Percentiles rank a stretch among this genome's conserved stretches.
These are phyloP conservation scores for Callocephalon fimbriatum DNA, from an alignment of 2,113 vertebrate genomes.

Conservation along the genomic window DNA sequence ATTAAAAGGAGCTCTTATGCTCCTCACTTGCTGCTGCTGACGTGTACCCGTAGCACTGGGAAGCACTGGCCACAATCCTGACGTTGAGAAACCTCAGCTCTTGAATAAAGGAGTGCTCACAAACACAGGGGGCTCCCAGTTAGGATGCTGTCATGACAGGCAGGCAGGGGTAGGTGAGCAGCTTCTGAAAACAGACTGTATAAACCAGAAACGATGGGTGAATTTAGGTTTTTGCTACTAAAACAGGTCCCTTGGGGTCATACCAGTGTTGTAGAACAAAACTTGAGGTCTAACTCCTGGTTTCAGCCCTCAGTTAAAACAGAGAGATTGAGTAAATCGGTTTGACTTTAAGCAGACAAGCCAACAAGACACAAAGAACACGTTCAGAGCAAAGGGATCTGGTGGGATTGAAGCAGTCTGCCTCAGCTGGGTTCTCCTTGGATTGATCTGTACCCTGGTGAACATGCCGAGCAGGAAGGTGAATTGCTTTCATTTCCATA, in stretches of 20 bases:
- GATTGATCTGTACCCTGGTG: not conserved
- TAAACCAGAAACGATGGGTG: not conserved
- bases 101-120: not conserved
- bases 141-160: fast-evolving
- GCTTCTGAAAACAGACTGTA: not conserved
- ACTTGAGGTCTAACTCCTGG: not conserved
- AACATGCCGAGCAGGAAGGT: not conserved
- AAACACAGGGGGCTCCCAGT: not conserved
- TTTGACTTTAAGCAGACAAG: not conserved
- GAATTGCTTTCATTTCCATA: not conserved
- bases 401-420: not conserved
- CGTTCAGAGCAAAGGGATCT: not conserved
- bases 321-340: not conserved
- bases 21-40: not conserved
- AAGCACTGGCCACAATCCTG: not conserved
- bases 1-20: not conserved
- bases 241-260: not conserved
- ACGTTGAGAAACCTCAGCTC: not conserved
- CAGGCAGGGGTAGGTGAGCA: not conserved
- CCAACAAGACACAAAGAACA: not conserved
- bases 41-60: not conserved
- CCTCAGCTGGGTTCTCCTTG: not conserved
- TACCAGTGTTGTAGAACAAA: not conserved
- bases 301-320: not conserved
- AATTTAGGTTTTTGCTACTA: not conserved